A percentile compares a stretch with the other conserved stretches of the same genome.
phyloP scores from a whole-genome alignment of 2,888 invertebrate genomes.

The Drosophila limbata region DNA sequence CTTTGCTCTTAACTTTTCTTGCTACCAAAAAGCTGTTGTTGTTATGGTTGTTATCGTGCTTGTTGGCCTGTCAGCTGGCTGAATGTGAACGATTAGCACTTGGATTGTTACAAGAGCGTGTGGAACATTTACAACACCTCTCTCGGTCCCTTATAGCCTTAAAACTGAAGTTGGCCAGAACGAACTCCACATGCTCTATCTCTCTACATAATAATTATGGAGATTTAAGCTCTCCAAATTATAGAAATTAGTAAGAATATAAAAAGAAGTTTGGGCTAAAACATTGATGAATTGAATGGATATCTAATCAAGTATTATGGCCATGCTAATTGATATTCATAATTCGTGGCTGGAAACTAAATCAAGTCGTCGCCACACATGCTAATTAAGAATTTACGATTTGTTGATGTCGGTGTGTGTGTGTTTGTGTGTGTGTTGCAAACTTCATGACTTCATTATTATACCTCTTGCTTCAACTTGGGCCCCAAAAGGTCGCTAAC shows the following conservation, averaged over 20 bases:
- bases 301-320: conserved; percentile 23
- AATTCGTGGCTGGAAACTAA: conserved; percentile 31
- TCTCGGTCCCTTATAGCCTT: conserved; percentile 6
- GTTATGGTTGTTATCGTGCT: conserved; percentile 49
- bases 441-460: conserved; percentile 60
- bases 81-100: conserved; percentile 74
- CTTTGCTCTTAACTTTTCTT: not conserved
- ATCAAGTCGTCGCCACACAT: conserved; percentile 44
- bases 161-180: not conserved
- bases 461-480: conserved; percentile 22
- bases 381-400: conserved; percentile 56
- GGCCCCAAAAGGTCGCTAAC: conserved; percentile 51
- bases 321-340: conserved; percentile 38
- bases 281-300: conserved; percentile 11
- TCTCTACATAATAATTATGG: not conserved
- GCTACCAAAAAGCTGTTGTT: conserved; percentile 18
- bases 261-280: not conserved
- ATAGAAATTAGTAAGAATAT: conserved; percentile 24
- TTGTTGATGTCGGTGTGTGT: conserved; percentile 3
- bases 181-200: conserved; percentile 35
- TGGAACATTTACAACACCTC: conserved; percentile 50
- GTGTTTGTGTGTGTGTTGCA: conserved; percentile 21
- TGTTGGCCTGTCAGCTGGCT: conserved; percentile 66
- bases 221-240: conserved; percentile 18
- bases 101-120: conserved; percentile 56